phyloP scores from a whole-genome alignment of 2,797 vertebrate genomes.

The Enteromius unitaeniatus region DNA sequence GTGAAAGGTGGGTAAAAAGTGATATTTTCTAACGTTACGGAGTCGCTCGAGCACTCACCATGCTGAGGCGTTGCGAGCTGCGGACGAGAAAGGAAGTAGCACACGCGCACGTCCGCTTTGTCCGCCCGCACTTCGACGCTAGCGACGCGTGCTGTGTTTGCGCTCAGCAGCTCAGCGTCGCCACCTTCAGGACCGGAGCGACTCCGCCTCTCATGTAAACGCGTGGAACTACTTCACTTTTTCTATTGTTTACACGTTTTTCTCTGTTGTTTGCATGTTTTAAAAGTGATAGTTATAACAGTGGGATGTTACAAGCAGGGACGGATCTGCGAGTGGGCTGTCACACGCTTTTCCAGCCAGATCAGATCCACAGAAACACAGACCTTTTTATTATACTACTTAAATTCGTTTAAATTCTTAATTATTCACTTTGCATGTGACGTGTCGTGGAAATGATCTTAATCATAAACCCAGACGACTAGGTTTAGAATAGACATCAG shows the following conservation, averaged over 20 bases:
- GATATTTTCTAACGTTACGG: background rate
- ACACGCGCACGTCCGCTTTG: constrained; percentile 51
- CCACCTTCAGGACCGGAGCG: constrained; percentile 31
- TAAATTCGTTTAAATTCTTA: no score
- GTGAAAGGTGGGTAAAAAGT: background rate
- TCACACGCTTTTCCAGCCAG: no score
- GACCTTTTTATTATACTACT: no score
- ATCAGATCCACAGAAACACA: no score
- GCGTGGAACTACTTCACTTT: background rate
- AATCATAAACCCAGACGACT: background rate
- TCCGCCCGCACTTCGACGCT: constrained; percentile 24
- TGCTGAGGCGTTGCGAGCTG: constrained; percentile 58
- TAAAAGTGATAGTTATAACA: background rate
- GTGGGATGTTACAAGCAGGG: background rate
- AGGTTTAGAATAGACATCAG: no score
- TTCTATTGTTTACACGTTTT: no score
- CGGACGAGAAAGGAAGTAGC: constrained; percentile 59
- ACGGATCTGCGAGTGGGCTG: no score
- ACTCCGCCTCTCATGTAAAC: background rate
- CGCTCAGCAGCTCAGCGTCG: background rate
- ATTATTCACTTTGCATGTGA: no score
- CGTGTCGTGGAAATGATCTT: no score
- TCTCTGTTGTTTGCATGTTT: no score
- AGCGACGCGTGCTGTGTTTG: background rate
- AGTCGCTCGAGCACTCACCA: constrained; percentile 52